Evolutionary conservation across 2,797 vertebrate genomes (phyloP), one percentile per base, ranked within the genome.

Genomic region (Megalops cyprinoides): DNA sequence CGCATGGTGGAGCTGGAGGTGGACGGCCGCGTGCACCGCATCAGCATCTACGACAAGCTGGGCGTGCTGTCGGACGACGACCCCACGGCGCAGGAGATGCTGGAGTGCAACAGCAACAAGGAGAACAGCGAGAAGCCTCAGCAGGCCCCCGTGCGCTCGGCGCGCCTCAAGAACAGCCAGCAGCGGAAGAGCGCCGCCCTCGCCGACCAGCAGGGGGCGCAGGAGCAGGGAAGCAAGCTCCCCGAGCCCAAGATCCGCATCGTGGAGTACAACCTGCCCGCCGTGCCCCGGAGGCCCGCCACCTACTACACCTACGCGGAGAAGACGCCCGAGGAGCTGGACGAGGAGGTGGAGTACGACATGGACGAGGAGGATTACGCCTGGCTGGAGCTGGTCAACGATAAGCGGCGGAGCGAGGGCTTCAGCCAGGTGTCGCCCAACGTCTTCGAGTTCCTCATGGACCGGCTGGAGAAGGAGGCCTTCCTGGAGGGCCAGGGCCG

Each of bases 331-430:
- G 97, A 99, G 92, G 97, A 99, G 91, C 94, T 99, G 39, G 97
- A 99, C 62, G 95, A 97, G 0, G 97, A 99, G 88, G 98, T 98
- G 0, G 98, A 99, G 82, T 99, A 99, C 1, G 98, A 99, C 91
- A 98, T 99, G 98, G 98, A 99, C 1, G 97, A 99, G 89, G 98
- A 99, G 86, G 98, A 99, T 88, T 98, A 97, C 0, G 96, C 97
- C 0, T 99, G 98, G 98, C 90, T 99, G 86, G 97, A 99, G 86
- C 92, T 99, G 74, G 94, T 99, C 82, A 99, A 99, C 0, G 96
- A 99, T 84, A 97, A 95, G 84, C 93, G 97, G 15, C 94, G 91
- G 80, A 94, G 94, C 0, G 98, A 99, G 82, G 97, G 97, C 0
- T 92, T 97, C 77, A 96, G 97, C 4, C 95, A 95, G 7, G 97